phyloP scores from a whole-genome alignment of 2,113 vertebrate genomes.

The Dermatemys mawii region DNA sequence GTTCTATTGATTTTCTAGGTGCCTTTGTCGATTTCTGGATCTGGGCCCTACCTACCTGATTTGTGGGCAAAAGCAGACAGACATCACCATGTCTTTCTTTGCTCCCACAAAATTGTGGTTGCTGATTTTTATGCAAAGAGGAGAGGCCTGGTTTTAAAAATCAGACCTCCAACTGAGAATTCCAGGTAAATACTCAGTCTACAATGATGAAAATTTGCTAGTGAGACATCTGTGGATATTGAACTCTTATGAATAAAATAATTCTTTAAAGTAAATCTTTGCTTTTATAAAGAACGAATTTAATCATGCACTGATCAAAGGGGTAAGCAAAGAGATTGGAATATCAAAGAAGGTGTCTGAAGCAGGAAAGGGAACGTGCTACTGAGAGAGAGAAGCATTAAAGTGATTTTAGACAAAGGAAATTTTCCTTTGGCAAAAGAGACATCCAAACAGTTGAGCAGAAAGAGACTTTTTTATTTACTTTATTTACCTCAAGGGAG shows the following conservation, averaged over 20 bases:
- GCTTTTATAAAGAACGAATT: not conserved
- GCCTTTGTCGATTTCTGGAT: too few species aligned
- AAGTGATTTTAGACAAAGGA: not conserved
- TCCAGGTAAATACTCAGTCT: not conserved
- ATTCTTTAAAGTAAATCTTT: not conserved
- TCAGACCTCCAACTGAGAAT: not conserved
- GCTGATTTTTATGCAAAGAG: not conserved
- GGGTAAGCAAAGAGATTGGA: not conserved
- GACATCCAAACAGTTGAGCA: not conserved
- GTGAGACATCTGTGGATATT: not conserved
- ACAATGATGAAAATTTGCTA: not conserved
- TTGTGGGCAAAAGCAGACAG: not conserved
- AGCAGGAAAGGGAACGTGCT: not conserved
- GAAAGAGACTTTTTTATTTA: not conserved
- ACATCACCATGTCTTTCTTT: not conserved
- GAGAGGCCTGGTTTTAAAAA: not conserved
- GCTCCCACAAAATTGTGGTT: not conserved
- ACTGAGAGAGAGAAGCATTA: not conserved
- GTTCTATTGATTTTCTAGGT: too few species aligned
- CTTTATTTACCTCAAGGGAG: not conserved
- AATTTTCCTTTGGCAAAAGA: not conserved
- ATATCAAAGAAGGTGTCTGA: not conserved
- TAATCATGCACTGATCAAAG: not conserved
- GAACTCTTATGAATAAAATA: not conserved
- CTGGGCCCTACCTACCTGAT: not conserved